These are phyloP conservation scores for Thera obeliscata DNA, from an alignment of 2,888 invertebrate genomes.

Conservation along the genomic window DNA sequence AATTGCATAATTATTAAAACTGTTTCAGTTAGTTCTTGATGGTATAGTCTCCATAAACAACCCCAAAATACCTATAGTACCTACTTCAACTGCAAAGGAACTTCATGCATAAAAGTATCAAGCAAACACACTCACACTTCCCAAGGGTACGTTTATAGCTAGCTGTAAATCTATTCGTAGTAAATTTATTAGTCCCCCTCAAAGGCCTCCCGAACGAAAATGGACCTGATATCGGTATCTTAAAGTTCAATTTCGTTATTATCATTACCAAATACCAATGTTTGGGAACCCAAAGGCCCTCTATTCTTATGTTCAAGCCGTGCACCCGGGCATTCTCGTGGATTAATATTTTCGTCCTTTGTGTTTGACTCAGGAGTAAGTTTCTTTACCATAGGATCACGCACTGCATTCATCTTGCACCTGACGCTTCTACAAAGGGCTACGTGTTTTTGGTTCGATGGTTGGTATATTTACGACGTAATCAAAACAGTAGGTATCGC, in stretches of 20 bases:
- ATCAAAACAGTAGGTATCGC: no score
- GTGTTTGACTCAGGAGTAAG: conserved; percentile 45
- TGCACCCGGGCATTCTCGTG: conserved; percentile 61
- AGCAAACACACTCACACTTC: conserved; percentile 44
- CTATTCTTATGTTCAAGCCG: conserved; percentile 41
- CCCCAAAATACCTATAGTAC: background rate
- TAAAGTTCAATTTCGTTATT: conserved; percentile 43
- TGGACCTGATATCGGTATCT: conserved; percentile 25
- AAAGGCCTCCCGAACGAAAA: conserved; percentile 28
- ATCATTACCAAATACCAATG: background rate
- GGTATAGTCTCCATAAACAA: background rate
- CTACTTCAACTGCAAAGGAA: background rate
- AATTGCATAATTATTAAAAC: no score
- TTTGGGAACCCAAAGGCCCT: conserved; percentile 30
- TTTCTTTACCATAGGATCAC: conserved; percentile 47
- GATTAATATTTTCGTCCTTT: conserved; percentile 58
- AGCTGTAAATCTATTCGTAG: conserved; percentile 58
- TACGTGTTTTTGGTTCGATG: conserved; percentile 30
- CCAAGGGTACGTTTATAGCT: conserved; percentile 57
- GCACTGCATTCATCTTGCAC: conserved; percentile 53
- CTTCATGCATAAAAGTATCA: conserved; percentile 43
- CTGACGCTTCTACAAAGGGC: conserved; percentile 50
- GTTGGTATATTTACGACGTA: background rate
- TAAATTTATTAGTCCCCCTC: conserved; percentile 50
- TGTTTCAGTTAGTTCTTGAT: no score